Percentiles rank a stretch among this genome's conserved stretches.
phyloP scores from a whole-genome alignment of 2,113 vertebrate species.

The Porphyrio hochstetteri region DNA sequence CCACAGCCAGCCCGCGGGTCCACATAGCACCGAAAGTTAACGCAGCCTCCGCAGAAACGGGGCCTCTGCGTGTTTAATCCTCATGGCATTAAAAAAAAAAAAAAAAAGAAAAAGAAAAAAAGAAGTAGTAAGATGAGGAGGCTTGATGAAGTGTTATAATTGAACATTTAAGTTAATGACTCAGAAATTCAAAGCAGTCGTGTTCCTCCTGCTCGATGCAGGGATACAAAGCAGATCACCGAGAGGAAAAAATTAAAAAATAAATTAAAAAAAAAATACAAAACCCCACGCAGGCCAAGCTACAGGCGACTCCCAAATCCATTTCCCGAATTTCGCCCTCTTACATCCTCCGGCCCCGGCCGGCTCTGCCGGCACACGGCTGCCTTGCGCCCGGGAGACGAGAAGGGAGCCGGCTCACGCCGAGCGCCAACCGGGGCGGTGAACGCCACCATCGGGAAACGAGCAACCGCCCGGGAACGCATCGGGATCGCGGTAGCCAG shows the following conservation, averaged over 20 bases:
- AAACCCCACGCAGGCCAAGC: neutral
- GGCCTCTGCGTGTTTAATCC: neutral
- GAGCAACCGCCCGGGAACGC: neutral
- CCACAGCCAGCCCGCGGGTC: neutral
- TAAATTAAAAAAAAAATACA: neutral
- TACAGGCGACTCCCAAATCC: neutral
- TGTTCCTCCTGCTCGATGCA: neutral
- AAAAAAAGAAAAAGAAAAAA: too few relatives aligned
- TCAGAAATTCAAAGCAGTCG: conserved; percentile 7
- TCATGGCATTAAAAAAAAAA: too few relatives aligned
- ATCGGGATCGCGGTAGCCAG: neutral
- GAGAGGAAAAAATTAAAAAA: too few relatives aligned
- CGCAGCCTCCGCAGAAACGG: neutral
- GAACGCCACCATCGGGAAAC: neutral
- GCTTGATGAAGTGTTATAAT: neutral
- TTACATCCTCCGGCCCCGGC: neutral
- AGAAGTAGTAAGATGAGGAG: neutral
- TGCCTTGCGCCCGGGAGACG: neutral
- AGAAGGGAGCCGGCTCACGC: neutral
- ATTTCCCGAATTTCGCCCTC: neutral
- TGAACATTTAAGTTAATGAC: neutral
- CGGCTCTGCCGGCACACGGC: neutral
- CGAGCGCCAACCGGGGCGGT: neutral
- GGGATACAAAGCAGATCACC: neutral
- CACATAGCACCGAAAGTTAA: neutral